These are phyloP conservation scores for Graptemys geographica DNA, from an alignment of 2,797 vertebrate species.

Conservation along the genomic window DNA sequence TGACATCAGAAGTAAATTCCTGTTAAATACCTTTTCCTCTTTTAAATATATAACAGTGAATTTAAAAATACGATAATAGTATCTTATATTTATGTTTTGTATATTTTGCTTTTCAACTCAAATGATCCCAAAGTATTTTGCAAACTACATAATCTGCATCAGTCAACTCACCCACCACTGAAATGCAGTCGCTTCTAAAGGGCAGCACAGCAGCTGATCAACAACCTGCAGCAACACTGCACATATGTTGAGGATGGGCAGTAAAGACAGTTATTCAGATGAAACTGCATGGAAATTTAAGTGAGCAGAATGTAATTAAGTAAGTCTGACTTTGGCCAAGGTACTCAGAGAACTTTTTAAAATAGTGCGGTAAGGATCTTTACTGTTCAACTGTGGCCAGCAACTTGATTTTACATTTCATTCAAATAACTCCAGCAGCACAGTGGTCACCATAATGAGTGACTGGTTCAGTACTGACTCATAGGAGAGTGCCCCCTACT, in stretches of 20 bases:
- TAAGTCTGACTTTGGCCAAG: not conserved
- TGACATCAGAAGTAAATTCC: not conserved
- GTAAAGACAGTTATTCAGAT: not conserved
- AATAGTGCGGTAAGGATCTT: not conserved
- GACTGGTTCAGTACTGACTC: not conserved
- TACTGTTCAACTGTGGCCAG: not conserved
- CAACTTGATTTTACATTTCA: not conserved
- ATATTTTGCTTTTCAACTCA: not conserved
- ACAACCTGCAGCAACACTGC: accelerated
- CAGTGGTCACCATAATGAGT: not conserved
- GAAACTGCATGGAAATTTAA: not conserved
- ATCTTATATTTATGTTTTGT: not conserved
- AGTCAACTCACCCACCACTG: not conserved
- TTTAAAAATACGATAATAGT: not conserved
- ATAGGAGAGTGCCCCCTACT: not conserved
- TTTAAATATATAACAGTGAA: not conserved
- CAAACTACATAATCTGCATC: not conserved
- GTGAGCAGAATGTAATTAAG: not conserved
- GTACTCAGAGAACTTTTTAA: not conserved
- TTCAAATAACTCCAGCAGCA: not conserved
- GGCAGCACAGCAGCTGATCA: accelerated
- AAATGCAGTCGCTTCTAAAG: not conserved
- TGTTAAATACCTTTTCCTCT: not conserved
- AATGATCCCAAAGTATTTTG: not conserved
- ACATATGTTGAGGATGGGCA: not conserved